Conservation (phyloP, 2,797 vertebrate species). For the Sitta carolinensis region DNA sequence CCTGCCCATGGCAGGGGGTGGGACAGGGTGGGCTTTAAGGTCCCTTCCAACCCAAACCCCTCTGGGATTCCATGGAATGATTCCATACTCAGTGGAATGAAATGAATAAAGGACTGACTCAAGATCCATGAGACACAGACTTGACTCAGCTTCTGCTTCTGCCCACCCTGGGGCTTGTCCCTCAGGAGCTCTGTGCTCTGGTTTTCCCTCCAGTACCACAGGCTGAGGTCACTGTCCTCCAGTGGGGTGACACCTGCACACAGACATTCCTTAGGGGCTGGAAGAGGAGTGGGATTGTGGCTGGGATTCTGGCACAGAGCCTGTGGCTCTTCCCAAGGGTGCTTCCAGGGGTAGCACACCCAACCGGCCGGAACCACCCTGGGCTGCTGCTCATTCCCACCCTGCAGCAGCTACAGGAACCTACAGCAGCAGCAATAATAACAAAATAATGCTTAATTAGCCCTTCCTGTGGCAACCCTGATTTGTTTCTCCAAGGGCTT, state of each 20-base stretch:
- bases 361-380: accelerated
- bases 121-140: not conserved
- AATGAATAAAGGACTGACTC: not conserved
- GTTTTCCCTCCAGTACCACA: not conserved
- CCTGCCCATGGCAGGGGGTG: not conserved
- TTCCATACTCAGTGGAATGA: not conserved
- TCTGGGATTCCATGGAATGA: not conserved
- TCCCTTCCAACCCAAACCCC: not conserved
- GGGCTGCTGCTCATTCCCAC: not conserved
- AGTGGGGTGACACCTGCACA: not conserved
- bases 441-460: not conserved
- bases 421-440: not conserved
- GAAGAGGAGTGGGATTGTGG: accelerated
- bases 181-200: not conserved
- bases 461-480: not conserved
- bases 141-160: not conserved
- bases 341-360: not conserved
- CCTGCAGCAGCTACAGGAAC: not conserved
- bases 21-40: accelerated
- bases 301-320: not conserved
- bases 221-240: not conserved
- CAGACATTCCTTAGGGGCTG: not conserved
- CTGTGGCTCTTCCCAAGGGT: not conserved
- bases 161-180: not conserved
- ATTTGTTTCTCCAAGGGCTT: not conserved